These are phyloP conservation scores for Neosalanx taihuensis DNA, from an alignment of 2,797 vertebrate species.

Conservation along the genomic window DNA sequence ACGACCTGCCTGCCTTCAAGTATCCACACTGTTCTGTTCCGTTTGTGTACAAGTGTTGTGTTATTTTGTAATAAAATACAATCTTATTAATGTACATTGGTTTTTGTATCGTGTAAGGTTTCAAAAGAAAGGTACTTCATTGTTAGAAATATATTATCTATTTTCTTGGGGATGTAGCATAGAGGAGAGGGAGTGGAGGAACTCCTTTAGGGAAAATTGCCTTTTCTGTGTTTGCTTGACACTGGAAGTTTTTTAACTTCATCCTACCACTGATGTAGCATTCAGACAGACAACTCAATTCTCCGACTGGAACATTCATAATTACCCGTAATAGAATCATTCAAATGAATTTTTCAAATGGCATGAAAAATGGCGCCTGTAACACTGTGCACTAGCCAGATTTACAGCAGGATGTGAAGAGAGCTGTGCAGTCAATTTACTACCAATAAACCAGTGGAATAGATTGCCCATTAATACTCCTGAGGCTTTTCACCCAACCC, in stretches of 20 bases:
- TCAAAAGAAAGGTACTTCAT: no score
- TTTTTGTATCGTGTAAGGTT: no score
- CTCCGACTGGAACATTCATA: conserved; percentile 44
- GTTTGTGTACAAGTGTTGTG: conserved; percentile 3
- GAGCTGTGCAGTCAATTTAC: conserved; percentile 35
- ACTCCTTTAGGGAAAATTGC: no score
- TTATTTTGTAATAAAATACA: conserved; percentile 38
- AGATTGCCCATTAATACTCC: background rate
- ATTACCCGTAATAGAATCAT: conserved; percentile 52
- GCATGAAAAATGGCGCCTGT: conserved; percentile 27
- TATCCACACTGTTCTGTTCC: conserved; percentile 12
- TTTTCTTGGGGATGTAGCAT: no score
- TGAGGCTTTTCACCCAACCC: background rate
- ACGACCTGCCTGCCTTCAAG: background rate
- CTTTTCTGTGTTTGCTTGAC: background rate
- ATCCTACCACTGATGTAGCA: background rate
- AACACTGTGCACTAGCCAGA: conserved; percentile 28
- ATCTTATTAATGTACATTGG: background rate
- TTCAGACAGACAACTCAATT: background rate
- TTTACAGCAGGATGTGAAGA: background rate
- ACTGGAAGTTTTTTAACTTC: background rate
- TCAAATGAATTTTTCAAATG: conserved; percentile 49
- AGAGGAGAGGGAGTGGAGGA: no score
- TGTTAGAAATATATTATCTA: no score
- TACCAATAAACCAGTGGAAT: conserved; percentile 33